Evolutionary conservation across 2,113 vertebrate species (phyloP).

Genomic region (Podarcis muralis): DNA sequence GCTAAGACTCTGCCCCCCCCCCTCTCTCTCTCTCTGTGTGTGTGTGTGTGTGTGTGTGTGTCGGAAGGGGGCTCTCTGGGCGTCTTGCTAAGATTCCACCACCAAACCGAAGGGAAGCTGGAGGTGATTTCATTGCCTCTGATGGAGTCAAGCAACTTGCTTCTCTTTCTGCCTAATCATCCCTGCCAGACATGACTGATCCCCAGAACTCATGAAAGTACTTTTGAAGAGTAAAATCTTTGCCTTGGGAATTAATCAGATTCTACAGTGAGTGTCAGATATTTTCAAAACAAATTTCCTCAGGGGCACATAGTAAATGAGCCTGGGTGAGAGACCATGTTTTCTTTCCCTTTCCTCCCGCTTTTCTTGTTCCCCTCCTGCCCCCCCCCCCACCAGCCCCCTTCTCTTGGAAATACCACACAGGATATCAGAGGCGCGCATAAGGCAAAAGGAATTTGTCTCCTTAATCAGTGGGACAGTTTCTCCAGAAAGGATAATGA

Average conservation of each 20-base stretch:
- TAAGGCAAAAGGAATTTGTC: constrained; percentile 45
- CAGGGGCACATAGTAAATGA: constrained; percentile 53
- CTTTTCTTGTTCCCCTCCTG: constrained; percentile 37
- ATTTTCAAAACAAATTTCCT: constrained; percentile 66
- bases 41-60: background rate
- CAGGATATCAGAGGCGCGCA: constrained; percentile 33
- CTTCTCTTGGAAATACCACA: constrained; percentile 50
- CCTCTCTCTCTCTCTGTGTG: too few species aligned
- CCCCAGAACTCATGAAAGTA: constrained; percentile 58
- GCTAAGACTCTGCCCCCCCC: too few species aligned
- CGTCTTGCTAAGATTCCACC: constrained; percentile 58
- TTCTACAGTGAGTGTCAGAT: constrained; percentile 32
- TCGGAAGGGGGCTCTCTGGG: rapidly evolving
- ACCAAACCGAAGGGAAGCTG: constrained; percentile 51
- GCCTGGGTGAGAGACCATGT: constrained; percentile 56
- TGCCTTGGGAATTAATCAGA: constrained; percentile 55
- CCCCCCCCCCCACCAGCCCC: background rate
- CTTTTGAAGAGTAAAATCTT: constrained; percentile 59
- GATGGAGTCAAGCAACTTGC: constrained; percentile 45
- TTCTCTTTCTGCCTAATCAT: constrained; percentile 53
- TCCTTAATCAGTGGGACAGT: constrained; percentile 6
- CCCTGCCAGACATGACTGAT: constrained; percentile 53
- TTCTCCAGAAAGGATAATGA: background rate
- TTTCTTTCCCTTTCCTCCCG: constrained; percentile 62
- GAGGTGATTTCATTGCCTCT: constrained; percentile 56